These are phyloP conservation scores for Notamacropus eugenii DNA, from an alignment of 2,797 vertebrate genomes.

Conservation along the genomic window DNA sequence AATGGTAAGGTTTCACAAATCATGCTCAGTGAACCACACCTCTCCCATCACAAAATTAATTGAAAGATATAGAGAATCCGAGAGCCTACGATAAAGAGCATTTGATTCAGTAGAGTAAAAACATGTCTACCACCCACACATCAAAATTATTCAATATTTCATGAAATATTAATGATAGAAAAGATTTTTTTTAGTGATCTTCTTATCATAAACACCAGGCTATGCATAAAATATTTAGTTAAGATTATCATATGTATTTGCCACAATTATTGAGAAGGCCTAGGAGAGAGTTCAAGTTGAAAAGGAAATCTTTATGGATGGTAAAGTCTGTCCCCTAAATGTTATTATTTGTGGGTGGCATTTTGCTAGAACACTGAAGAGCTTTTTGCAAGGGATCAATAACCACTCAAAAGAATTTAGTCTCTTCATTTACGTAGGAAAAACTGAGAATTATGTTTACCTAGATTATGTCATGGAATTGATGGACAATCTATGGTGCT, in stretches of 20 bases:
- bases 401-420: not conserved
- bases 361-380: not conserved
- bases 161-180: not conserved
- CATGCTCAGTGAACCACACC: not conserved
- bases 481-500: not conserved
- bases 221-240: not conserved
- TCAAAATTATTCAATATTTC: not conserved
- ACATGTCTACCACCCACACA: not conserved
- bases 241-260: not conserved
- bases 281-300: not conserved
- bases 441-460: not conserved
- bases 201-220: not conserved
- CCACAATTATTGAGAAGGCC: not conserved
- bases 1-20: not conserved
- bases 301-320: not conserved
- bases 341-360: not conserved
- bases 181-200: not conserved
- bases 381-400: not conserved
- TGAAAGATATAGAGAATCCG: not conserved
- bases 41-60: not conserved
- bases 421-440: not conserved
- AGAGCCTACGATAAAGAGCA: not conserved
- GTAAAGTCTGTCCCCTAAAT: not conserved
- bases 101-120: not conserved
- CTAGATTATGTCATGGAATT: no score